Percentiles rank a stretch among this genome's conserved stretches.
These are phyloP conservation scores for Mesembrinibis cayennensis DNA, from an alignment of 2,113 vertebrate genomes.

Conservation along the genomic window DNA sequence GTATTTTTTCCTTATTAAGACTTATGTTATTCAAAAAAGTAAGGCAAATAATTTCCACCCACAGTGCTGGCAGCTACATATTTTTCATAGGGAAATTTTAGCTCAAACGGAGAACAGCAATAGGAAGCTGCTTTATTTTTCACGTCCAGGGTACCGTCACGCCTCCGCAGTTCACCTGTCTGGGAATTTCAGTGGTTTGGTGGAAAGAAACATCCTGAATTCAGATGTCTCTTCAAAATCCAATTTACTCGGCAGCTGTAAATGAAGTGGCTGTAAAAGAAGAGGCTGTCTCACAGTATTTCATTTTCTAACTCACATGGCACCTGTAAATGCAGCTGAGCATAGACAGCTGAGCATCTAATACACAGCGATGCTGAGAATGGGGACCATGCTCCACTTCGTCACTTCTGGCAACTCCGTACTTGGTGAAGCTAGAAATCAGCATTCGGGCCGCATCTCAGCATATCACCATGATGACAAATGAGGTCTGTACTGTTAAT, in stretches of 20 bases:
- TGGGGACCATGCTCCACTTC: fast-evolving
- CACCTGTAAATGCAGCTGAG: not conserved
- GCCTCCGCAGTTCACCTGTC: not conserved
- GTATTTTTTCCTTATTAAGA: not conserved
- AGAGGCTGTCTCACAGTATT: not conserved
- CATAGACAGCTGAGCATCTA: not conserved
- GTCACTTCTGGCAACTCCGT: not conserved
- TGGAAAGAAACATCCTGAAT: not conserved
- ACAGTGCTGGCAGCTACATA: not conserved
- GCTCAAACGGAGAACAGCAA: not conserved
- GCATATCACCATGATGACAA: not conserved
- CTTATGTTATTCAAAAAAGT: not conserved
- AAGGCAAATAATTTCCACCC: not conserved
- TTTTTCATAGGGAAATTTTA: not conserved
- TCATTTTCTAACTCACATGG: not conserved
- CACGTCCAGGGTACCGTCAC: not conserved
- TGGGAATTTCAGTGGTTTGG: not conserved
- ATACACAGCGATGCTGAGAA: not conserved
- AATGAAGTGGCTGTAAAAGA: not conserved
- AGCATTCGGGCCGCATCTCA: not conserved
- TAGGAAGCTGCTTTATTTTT: not conserved
- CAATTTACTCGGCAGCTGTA: not conserved
- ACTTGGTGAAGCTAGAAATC: not conserved
- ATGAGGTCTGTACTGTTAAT: not conserved
- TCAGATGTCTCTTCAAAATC: not conserved